phyloP scores from a whole-genome alignment of 1,140 invertebrate genomes.

The Drosophila willistoni region DNA sequence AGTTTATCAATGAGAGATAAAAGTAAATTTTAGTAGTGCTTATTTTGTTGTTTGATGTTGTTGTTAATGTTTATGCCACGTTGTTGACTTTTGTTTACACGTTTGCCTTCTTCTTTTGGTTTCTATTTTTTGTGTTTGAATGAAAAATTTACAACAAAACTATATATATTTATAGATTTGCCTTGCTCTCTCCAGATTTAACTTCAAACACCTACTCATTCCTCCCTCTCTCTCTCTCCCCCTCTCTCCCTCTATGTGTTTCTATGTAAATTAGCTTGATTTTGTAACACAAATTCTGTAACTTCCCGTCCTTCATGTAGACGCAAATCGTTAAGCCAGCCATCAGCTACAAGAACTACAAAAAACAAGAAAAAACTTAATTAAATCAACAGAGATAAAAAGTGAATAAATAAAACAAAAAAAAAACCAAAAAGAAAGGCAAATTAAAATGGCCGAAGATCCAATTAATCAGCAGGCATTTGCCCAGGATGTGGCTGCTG shows the following conservation, averaged over 20 bases:
- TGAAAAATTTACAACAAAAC: not conserved
- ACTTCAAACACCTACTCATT: not conserved
- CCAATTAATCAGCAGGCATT: slow-evolving; percentile 75
- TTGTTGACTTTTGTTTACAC: slow-evolving; percentile 11
- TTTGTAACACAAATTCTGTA: slow-evolving; percentile 1
- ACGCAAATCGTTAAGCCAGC: slow-evolving; percentile 38
- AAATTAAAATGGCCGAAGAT: slow-evolving; percentile 74
- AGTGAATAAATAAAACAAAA: not conserved
- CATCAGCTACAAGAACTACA: slow-evolving; percentile 2
- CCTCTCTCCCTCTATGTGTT: not conserved
- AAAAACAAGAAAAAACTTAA: slow-evolving; percentile 16
- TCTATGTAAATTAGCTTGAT: not conserved
- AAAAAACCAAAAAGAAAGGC: slow-evolving; percentile 9
- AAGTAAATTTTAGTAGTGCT: not conserved
- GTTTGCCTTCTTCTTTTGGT: not conserved
- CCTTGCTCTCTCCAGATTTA: not conserved
- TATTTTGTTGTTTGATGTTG: not conserved
- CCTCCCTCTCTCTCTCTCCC: not conserved
- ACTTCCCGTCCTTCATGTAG: not conserved
- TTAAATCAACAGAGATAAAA: not conserved
- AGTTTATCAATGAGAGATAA: not conserved
- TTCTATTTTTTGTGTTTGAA: not conserved
- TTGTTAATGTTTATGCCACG: slow-evolving; percentile 4
- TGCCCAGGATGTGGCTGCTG: slow-evolving; percentile 73
- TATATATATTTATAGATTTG: slow-evolving; percentile 1